phyloP scores from a whole-genome alignment of 1,140 invertebrate species.

The Harpegnathos saltator region DNA sequence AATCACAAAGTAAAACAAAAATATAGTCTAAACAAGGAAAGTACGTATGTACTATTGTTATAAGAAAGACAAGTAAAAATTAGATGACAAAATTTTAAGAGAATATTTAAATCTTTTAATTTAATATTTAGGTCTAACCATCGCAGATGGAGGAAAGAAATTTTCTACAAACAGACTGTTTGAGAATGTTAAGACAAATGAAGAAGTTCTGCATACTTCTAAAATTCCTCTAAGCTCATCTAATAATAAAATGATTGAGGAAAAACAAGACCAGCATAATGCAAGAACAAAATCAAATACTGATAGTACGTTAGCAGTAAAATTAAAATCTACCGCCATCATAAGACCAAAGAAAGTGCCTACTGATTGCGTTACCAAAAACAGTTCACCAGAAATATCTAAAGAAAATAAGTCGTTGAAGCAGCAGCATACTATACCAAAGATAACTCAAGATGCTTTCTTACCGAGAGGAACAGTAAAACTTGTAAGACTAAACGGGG shows the following conservation, averaged over 20 bases:
- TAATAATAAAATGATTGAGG: background rate
- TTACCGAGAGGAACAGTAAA: slow-evolving; percentile 12
- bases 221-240: background rate
- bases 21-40: background rate
- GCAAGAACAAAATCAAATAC: background rate
- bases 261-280: background rate
- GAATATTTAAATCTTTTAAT: background rate
- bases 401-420: background rate
- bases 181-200: background rate
- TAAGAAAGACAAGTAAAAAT: background rate
- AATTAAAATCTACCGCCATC: background rate
- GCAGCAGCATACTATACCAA: background rate
- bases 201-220: background rate
- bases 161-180: background rate
- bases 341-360: background rate
- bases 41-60: background rate
- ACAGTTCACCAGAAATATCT: background rate
- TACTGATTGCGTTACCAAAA: background rate
- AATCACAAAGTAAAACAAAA: background rate
- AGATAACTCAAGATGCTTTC: background rate
- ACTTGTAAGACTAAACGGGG: background rate
- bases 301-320: background rate
- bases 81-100: background rate
- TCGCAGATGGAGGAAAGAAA: background rate
- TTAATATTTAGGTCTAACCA: background rate